A percentile compares a stretch with the other conserved stretches of the same genome.
Conservation (phyloP, 2,113 vertebrate species). For the Oncorhynchus keta region DNA sequence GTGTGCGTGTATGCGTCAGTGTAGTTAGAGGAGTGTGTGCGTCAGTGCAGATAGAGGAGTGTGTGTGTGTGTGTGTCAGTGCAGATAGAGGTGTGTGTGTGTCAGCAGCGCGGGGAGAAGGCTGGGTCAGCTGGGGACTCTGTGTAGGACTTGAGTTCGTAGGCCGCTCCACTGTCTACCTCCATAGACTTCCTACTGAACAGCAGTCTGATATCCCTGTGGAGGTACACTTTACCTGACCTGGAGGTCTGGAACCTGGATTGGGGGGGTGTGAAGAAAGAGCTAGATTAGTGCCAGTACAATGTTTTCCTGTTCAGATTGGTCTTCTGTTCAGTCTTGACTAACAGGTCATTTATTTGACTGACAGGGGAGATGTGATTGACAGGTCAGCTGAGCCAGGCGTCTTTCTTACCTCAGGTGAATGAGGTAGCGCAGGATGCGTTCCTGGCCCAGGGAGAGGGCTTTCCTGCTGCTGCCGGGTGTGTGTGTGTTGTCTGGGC, state of each 20-base stretch:
- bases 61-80: too few species aligned
- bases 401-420: conserved; percentile 86
- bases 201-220: conserved; percentile 95
- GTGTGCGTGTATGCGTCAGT: background rate
- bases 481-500: too few species aligned
- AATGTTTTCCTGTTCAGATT: background rate
- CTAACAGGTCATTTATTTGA: background rate
- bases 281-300: background rate
- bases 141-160: conserved; percentile 97
- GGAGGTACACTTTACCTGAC: conserved; percentile 99
- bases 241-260: conserved; percentile 99
- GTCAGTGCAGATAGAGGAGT: too few species aligned
- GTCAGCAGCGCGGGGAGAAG: conserved; percentile 91
- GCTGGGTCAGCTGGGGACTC: conserved; percentile 94
- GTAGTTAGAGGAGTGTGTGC: too few species aligned
- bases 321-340: background rate
- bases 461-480: conserved; percentile 75
- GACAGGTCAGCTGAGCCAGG: background rate
- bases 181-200: conserved; percentile 99
- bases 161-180: conserved; percentile 98
- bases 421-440: conserved; percentile 97
- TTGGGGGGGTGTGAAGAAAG: background rate
- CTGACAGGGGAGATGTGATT: background rate
- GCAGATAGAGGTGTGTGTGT: too few species aligned
- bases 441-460: conserved; percentile 78